A percentile compares a stretch with the other conserved stretches of the same genome.
phyloP scores from a whole-genome alignment of 1,140 invertebrate species.

The Daktulosphaira vitifoliae region DNA sequence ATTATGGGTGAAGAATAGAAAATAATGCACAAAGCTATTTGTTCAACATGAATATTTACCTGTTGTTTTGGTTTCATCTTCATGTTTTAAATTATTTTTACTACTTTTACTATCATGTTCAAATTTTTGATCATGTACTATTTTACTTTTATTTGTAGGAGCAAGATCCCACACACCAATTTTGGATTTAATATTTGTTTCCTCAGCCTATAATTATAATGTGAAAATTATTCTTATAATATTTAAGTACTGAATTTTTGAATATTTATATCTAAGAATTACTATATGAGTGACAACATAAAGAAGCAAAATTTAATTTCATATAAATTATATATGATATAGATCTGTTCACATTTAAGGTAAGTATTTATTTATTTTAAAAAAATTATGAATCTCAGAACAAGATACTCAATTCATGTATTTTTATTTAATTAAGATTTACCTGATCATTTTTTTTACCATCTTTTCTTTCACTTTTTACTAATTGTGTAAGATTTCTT shows the following conservation, averaged over 20 bases:
- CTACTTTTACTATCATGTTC: constrained; percentile 12
- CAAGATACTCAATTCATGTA: no score
- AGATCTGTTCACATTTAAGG: no score
- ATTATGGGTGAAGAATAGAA: background rate
- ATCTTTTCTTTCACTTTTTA: constrained; percentile 38
- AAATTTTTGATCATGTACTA: constrained; percentile 11
- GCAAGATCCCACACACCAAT: constrained; percentile 20
- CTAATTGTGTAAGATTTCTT: constrained; percentile 49
- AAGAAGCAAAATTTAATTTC: no score
- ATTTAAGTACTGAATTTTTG: no score
- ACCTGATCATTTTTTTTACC: constrained; percentile 18
- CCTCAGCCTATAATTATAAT: constrained; percentile 22
- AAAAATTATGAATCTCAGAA: no score
- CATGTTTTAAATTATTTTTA: constrained; percentile 18
- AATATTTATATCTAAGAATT: no score
- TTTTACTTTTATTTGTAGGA: constrained; percentile 29
- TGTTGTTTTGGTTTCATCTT: constrained; percentile 11
- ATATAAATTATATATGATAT: no score
- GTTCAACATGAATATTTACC: background rate
- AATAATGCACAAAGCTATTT: background rate
- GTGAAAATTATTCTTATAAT: no score
- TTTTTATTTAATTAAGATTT: background rate
- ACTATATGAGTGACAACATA: no score
- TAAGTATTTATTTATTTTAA: no score
- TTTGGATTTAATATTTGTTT: background rate